Conservation (phyloP, 2,113 vertebrate genomes). For the Vulpes ferrilata region DNA sequence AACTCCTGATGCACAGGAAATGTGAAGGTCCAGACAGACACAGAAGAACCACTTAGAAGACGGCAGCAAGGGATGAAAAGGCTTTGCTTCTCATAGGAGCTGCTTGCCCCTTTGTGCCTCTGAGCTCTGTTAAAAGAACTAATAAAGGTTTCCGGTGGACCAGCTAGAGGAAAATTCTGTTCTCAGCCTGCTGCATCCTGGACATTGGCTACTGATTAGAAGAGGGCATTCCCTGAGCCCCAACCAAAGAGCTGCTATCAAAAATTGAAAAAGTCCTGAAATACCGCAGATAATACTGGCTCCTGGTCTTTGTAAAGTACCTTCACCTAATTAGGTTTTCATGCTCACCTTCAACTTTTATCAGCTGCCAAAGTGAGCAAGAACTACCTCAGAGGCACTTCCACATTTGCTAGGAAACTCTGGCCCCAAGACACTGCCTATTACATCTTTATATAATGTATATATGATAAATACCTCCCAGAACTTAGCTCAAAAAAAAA, state of each 20-base stretch:
- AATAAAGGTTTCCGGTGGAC: not conserved
- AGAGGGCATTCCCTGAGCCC: not conserved
- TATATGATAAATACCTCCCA: not conserved
- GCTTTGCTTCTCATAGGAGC: not conserved
- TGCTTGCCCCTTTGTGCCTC: not conserved
- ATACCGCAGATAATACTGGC: not conserved
- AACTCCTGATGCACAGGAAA: constrained; percentile 25
- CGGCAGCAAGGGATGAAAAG: not conserved
- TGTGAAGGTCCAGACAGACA: not conserved
- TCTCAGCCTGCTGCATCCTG: not conserved
- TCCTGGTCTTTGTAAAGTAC: constrained; percentile 7
- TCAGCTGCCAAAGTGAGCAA: constrained; percentile 30
- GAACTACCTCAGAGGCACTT: not conserved
- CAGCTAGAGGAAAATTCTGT: not conserved
- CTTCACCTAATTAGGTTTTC: constrained; percentile 17
- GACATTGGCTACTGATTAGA: not conserved
- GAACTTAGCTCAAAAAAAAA: not conserved
- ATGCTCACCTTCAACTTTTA: constrained; percentile 25
- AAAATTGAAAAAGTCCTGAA: not conserved
- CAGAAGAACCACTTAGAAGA: not conserved
- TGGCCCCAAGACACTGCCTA: not conserved
- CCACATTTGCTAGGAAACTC: not conserved
- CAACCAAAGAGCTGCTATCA: not conserved
- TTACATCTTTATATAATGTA: not conserved
- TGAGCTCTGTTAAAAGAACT: not conserved